phyloP scores from a whole-genome alignment of 1,140 invertebrate species.

The Drosophila arawakana region DNA sequence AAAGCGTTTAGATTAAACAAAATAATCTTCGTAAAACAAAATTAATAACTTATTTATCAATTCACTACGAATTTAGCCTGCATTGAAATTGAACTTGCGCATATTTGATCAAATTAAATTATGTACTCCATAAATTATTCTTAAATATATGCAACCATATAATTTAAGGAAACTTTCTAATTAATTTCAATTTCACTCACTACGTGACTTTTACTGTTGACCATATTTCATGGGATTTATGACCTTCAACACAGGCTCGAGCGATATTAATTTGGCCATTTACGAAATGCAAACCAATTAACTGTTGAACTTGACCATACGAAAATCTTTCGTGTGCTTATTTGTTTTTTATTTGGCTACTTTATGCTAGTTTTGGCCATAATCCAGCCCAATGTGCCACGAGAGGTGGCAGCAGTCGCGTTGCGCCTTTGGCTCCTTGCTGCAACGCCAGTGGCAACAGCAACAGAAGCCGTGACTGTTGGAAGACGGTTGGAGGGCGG shows the following conservation, averaged over 20 bases:
- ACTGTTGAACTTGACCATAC: slow-evolving; percentile 13
- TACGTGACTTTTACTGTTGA: not conserved
- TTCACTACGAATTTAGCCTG: too few species aligned
- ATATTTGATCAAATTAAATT: not conserved
- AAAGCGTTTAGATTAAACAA: too few species aligned
- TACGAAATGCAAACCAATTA: slow-evolving; percentile 3
- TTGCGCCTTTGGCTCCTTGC: slow-evolving; percentile 41
- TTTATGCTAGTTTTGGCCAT: slow-evolving; percentile 60
- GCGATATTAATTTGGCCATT: not conserved
- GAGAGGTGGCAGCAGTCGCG: slow-evolving; percentile 51
- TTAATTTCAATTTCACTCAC: not conserved
- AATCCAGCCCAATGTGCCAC: slow-evolving; percentile 59
- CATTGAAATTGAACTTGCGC: not conserved
- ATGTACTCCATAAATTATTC: not conserved
- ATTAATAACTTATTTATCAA: not conserved
- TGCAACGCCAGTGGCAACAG: slow-evolving; percentile 17
- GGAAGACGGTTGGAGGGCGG: slow-evolving; percentile 56
- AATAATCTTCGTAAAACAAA: too few species aligned
- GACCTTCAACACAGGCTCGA: not conserved
- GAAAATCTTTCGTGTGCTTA: slow-evolving; percentile 11
- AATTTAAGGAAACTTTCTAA: not conserved
- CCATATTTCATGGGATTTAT: not conserved
- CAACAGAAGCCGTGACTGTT: slow-evolving; percentile 25
- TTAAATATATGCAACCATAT: not conserved
- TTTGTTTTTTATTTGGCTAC: slow-evolving; percentile 26